Percentiles rank a stretch among this genome's conserved stretches.
Evolutionary conservation across 2,888 invertebrate genomes (phyloP).

Genomic region (Dasysyrphus tricinctus): DNA sequence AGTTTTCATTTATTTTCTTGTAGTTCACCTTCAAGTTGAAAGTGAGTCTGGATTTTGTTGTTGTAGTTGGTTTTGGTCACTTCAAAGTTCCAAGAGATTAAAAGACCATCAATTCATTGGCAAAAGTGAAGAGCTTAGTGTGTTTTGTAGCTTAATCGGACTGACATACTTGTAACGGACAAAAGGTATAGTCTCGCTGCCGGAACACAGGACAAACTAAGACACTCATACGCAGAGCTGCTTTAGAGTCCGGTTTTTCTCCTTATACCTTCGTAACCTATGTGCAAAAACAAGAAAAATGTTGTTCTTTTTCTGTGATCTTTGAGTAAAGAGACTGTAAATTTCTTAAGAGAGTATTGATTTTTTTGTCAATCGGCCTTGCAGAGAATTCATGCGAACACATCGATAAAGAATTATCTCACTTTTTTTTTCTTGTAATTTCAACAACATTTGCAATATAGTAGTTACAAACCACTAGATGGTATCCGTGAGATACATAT

Average conservation of each 20-base stretch:
- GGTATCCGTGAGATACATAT: neutral
- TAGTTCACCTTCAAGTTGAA: conserved; percentile 56
- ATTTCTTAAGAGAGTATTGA: neutral
- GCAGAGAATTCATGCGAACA: conserved; percentile 13
- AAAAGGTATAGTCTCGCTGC: neutral
- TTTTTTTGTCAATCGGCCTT: conserved; percentile 44
- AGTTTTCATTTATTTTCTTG: conserved; percentile 25
- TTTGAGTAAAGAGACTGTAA: neutral
- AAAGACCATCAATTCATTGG: conserved; percentile 23
- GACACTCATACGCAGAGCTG: neutral
- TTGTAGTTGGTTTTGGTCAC: conserved; percentile 2
- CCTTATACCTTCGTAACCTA: neutral
- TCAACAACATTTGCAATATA: neutral
- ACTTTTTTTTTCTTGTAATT: conserved; percentile 34
- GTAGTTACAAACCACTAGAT: neutral
- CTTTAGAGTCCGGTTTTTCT: neutral
- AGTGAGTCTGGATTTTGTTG: conserved; percentile 32
- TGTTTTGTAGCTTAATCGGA: conserved; percentile 26
- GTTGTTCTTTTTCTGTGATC: conserved; percentile 16
- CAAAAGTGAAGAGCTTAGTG: conserved; percentile 13
- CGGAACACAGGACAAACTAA: neutral
- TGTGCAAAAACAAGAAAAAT: neutral
- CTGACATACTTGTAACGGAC: neutral
- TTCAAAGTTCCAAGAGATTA: conserved; percentile 33
- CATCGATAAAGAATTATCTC: conserved; percentile 10